Evolutionary conservation across 2,797 vertebrate genomes (phyloP).

Genomic region (Scleropages formosus): DNA sequence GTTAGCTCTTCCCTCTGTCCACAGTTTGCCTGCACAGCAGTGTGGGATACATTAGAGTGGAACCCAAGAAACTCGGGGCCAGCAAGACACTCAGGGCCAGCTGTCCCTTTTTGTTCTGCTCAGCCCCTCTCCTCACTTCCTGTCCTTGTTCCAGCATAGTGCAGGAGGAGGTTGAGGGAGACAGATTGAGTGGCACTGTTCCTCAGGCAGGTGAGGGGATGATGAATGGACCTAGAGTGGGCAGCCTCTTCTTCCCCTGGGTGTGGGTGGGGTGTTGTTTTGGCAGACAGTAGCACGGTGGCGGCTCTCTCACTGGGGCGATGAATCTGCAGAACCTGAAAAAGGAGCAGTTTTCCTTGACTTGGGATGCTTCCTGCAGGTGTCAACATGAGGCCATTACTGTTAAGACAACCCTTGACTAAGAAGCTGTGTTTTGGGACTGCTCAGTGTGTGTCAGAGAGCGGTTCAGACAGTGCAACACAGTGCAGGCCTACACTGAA

Average conservation of each 20-base stretch:
- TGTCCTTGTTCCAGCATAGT: background rate
- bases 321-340: background rate
- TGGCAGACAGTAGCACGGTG: conserved; percentile 8
- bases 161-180: conserved; percentile 17
- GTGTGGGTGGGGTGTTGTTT: conserved; percentile 6
- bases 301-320: conserved; percentile 31
- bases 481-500: too few species aligned
- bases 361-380: too few species aligned
- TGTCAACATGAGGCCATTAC: background rate
- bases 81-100: too few species aligned
- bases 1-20: too few species aligned
- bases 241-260: conserved; percentile 18
- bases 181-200: conserved; percentile 42
- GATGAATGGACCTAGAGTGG: conserved; percentile 42
- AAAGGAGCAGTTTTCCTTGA: background rate
- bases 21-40: too few species aligned
- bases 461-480: too few species aligned
- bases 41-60: too few species aligned
- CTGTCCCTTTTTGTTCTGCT: conserved; percentile 30
- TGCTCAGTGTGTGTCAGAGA: background rate
- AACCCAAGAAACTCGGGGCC: too few species aligned
- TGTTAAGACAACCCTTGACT: background rate
- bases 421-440: background rate
- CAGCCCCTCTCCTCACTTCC: background rate
- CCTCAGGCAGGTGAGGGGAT: conserved; percentile 38